Evolutionary conservation across 2,888 invertebrate genomes (phyloP), one percentile per base, ranked within the genome.

Genomic region (Hylaea fasciaria): DNA sequence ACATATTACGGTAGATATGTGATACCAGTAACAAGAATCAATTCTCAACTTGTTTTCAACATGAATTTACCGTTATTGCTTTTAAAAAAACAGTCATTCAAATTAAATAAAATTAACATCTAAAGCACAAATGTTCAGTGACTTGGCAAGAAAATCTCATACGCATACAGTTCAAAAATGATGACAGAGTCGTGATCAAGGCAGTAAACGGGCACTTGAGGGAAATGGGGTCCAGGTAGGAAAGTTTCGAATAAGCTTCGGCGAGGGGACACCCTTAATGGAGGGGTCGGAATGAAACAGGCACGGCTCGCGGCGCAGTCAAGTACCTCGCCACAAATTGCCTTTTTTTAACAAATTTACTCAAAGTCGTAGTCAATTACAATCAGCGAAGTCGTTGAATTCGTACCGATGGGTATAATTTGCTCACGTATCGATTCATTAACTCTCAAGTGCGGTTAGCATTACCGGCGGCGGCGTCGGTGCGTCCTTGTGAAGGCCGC

Each of bases 401-500:
- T 68, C 72, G 77, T 80, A 78, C 72, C 39, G 39, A 76, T 74
- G 77, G 80, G 78, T 77, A 77, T 46, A 59, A 52, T 74, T 74
- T 68, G 62, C 44, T 62, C 46, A 57, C 37, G 57, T 48, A 46
- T 46, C 50, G 40, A 53, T 62, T 57, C 45, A 53, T 58, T 58
- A 54, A 12, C 41, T 45, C 48, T 17, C 13, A 48, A 51, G 51
- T 43, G 22, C 16, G 46, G 29, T 48, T 35, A 28, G 44, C 13
- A 49, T 44, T 45, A 37, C 28, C 14, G 47, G n/a, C 55, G n/a
- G 13, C 68, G 65, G 68, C 56, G 13, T 12, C 68, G 65, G 68
- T 55, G 60, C 85, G 89, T 88, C 90, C 89, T 89, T 89, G 88
- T 69, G 84, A 89, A 90, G 89, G 89, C 83, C 87, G 74, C 80